Evolutionary conservation across 2,797 vertebrate species (phyloP), one percentile per base, ranked within the genome.

Genomic region (Chelmon rostratus): DNA sequence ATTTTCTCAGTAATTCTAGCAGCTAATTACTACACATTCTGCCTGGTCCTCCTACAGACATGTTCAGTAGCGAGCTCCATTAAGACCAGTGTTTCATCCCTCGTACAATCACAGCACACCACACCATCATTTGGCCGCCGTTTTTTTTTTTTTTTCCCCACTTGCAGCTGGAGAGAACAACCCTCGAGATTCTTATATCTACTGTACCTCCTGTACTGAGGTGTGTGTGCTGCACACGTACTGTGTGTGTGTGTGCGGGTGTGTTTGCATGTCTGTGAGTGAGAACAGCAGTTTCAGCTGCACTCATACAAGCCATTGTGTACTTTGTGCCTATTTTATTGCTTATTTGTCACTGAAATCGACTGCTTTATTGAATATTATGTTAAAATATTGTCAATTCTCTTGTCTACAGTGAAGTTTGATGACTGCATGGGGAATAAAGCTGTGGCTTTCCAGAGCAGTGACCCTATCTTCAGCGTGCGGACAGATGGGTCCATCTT

Each of bases 381-480:
- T 12, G n/a, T 76, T 77, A 21, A 77, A 75, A 50, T 65, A 4
- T 21, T 78, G 28, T 79, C 57, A 35, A 13, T 79, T 71, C 33
- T 88, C 68, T 86, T 83, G 82, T 90, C 94, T 92, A 58, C 91
- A 99, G 98, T 99, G 78, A 94, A 93, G 91, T 98, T 98, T 88
- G 96, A 96, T 65, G 96, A 96, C 95, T 99, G 98, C 91, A 82
- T 90, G 16, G 95, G 94, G 73, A 96, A 95, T 47, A 89, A 94
- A 62, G 96, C 91, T 5, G 93, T 96, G 62, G 94, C 78, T 7
- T 96, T 97, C 38, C 95, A 95, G 87, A 98, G 96, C 94, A 96
- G 92, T 80, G 96, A 96, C 92, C 81, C 94, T 68, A 89, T 95
- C 92, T 98, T 98, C 95, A 93, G 94, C 75, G 96, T 98, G 72